Conservation (phyloP, 2,797 vertebrate genomes). For the Dipus sagitta region DNA sequence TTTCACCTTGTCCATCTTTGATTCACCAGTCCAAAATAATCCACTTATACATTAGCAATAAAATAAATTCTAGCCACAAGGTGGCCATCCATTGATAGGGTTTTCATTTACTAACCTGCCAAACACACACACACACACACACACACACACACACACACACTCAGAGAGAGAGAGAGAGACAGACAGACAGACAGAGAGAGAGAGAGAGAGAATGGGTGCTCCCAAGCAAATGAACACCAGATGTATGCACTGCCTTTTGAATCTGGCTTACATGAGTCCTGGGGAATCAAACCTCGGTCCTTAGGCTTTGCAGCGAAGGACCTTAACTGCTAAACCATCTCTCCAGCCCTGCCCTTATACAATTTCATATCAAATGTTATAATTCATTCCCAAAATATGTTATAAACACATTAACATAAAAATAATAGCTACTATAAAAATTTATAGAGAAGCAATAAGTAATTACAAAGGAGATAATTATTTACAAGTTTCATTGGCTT, state of each 20-base stretch:
- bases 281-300: no score
- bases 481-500: not conserved
- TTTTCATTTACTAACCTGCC: constrained; percentile 13
- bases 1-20: not conserved
- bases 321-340: not conserved
- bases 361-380: not conserved
- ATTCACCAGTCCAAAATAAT: not conserved
- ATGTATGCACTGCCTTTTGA: no score
- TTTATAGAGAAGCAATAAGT: not conserved
- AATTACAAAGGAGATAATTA: not conserved
- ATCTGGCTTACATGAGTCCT: no score
- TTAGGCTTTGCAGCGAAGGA: not conserved
- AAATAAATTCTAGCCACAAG: not conserved
- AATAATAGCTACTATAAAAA: not conserved
- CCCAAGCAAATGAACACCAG: no score
- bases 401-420: not conserved
- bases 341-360: not conserved
- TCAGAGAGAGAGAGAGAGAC: no score
- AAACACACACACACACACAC: no score
- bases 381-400: not conserved
- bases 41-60: not conserved
- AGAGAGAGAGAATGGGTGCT: no score
- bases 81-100: not conserved
- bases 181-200: no score
- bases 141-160: no score